A percentile compares a stretch with the other conserved stretches of the same genome.
phyloP scores from a whole-genome alignment of 2,888 invertebrate genomes.

The Epinotia bilunana region DNA sequence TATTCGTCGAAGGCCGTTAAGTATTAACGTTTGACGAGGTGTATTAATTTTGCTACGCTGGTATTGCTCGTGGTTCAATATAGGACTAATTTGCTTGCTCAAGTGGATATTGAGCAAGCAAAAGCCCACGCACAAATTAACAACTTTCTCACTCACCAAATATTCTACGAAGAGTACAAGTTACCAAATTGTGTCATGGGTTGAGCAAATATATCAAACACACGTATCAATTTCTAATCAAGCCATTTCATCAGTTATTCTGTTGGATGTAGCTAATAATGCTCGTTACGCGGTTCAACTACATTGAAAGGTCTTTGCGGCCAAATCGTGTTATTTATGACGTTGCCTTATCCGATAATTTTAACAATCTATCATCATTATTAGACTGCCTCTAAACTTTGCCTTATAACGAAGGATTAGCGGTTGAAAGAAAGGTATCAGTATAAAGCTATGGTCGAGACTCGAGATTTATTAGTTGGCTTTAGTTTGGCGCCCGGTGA shows the following conservation, averaged over 20 bases:
- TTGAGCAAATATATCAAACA: no score
- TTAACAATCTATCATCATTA: background rate
- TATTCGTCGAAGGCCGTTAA: no score
- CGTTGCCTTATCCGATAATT: background rate
- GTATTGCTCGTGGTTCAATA: no score
- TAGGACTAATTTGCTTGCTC: no score
- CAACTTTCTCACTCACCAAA: no score
- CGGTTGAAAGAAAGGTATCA: conserved; percentile 20
- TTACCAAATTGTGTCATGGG: no score
- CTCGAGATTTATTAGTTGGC: conserved; percentile 30
- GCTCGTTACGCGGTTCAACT: background rate
- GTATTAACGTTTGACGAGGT: no score
- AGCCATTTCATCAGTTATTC: background rate
- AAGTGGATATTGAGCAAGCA: no score
- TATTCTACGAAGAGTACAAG: no score
- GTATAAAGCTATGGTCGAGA: conserved; percentile 25
- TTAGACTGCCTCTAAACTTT: conserved; percentile 1
- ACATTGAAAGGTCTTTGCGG: background rate
- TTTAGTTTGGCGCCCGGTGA: conserved; percentile 17
- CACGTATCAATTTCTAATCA: background rate
- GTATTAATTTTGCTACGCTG: no score
- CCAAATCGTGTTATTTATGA: background rate
- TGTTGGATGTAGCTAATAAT: background rate
- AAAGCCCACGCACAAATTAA: no score
- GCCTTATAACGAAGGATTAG: conserved; percentile 8